Conservation (phyloP, 2,797 vertebrate species). For the Oreochromis mossambicus region DNA sequence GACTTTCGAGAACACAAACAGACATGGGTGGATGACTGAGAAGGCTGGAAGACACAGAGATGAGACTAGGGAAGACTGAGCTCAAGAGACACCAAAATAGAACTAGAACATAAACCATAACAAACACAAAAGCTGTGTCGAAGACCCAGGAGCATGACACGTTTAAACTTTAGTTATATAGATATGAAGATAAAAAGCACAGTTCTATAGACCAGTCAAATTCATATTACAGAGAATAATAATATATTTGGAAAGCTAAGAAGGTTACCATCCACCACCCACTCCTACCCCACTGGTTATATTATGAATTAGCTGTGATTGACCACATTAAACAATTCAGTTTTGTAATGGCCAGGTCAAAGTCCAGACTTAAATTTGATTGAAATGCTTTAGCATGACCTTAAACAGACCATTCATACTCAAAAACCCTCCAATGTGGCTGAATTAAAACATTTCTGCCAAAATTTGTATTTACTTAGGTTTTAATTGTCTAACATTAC, state of each 20-base stretch:
- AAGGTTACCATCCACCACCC: background rate
- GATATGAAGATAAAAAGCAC: background rate
- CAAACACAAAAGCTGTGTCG: background rate
- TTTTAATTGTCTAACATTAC: background rate
- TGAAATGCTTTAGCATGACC: background rate
- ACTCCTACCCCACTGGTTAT: background rate
- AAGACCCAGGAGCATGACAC: background rate
- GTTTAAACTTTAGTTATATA: background rate
- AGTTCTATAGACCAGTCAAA: background rate
- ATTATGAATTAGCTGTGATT: background rate
- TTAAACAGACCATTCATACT: background rate
- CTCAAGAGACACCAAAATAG: background rate
- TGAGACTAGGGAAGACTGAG: background rate
- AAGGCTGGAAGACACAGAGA: background rate
- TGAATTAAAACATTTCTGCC: background rate
- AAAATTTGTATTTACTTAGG: background rate
- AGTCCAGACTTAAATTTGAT: background rate
- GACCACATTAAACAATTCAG: background rate
- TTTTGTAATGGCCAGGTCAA: background rate
- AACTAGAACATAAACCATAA: background rate
- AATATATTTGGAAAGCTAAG: background rate
- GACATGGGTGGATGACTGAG: background rate
- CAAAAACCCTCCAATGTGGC: background rate
- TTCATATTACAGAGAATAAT: background rate
- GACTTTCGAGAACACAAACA: background rate